Base-by-base conservation (phyloP, 2,797 vertebrate genomes). In the Molossus molossus region DNA sequence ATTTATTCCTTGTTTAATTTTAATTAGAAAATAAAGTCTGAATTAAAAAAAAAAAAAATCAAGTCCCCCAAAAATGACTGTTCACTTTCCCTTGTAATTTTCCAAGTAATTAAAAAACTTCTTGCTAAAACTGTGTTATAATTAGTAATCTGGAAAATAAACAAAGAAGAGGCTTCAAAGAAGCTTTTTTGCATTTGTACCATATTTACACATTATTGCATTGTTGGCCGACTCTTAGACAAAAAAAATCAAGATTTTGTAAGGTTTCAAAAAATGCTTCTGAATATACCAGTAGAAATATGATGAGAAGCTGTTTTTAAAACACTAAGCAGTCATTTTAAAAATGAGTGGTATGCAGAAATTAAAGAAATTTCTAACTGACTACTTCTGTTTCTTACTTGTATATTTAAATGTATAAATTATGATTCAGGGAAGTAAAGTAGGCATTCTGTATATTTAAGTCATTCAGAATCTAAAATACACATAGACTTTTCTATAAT, bases 161-260 rank as follows among this genome's bases (percentile, higher is more conserved):
- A 45, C 37, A 84, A 90, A 18, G 14, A 84, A 80, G 40, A 79
- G 18, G 37, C n/a, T 89, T 79, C 23, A 79, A 93, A 53, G 27
- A 87, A 86, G 37, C 1, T 48, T 82, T 40, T 40, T 45, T 94
- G 21, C 27, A 81, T 69, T 45, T 94, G 29, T 58, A 89, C 9
- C 57, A 88, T 65, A 95, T 94, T 82, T 62, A 48, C 29, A 77
- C 21, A 92, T 53, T 83, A 83, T 0, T 87, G 29, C 23, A 79
- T 33, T 94, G 29, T 11, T 95, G 84, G 55, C 33, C 91, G 40
- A 77, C 27, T 91, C 25, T 60, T 48, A 89, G 70, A 91, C 6
- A 76, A 80, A 91, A 76, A 23, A 94, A 87, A 95, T 83, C 25
- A 87, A 95, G 45, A 95, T 60, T 91, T 69, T 48, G 65, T 89